Evolutionary conservation across 2,888 invertebrate genomes (phyloP).

Genomic region (Luperina nickerlii): DNA sequence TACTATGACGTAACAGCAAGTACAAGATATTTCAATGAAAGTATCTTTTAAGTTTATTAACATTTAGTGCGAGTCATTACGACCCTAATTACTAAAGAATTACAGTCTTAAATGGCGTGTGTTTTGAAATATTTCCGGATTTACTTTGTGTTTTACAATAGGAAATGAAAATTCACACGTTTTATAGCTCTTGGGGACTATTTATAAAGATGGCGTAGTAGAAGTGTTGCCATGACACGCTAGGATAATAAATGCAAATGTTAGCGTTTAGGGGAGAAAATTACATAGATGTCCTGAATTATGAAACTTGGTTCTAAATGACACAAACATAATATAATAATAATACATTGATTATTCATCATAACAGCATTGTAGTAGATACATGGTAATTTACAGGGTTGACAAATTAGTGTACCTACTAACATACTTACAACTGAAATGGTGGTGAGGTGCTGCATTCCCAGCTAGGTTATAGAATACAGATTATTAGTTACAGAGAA

Average conservation of each 20-base stretch:
- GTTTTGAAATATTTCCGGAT: constrained; percentile 43
- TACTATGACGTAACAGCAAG: constrained; percentile 44
- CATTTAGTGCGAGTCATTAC: constrained; percentile 33
- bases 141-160: constrained; percentile 20
- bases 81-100: constrained; percentile 13
- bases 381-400: too few relatives aligned
- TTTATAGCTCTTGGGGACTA: not conserved
- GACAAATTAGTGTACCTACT: too few relatives aligned
- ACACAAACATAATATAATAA: too few relatives aligned
- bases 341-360: too few relatives aligned
- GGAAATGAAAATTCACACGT: constrained; percentile 11
- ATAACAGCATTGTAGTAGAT: too few relatives aligned
- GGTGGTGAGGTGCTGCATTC: too few relatives aligned
- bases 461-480: too few relatives aligned
- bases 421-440: too few relatives aligned
- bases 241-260: not conserved
- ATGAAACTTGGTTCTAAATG: too few relatives aligned
- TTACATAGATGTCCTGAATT: too few relatives aligned
- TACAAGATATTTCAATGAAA: constrained; percentile 12
- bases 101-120: constrained; percentile 14
- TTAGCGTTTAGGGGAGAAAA: too few relatives aligned
- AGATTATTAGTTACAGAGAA: too few relatives aligned
- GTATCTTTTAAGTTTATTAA: constrained; percentile 20
- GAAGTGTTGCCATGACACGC: not conserved
- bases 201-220: not conserved